Base-by-base conservation (phyloP, 2,797 vertebrate genomes). In the Chloroceryle amazona region DNA sequence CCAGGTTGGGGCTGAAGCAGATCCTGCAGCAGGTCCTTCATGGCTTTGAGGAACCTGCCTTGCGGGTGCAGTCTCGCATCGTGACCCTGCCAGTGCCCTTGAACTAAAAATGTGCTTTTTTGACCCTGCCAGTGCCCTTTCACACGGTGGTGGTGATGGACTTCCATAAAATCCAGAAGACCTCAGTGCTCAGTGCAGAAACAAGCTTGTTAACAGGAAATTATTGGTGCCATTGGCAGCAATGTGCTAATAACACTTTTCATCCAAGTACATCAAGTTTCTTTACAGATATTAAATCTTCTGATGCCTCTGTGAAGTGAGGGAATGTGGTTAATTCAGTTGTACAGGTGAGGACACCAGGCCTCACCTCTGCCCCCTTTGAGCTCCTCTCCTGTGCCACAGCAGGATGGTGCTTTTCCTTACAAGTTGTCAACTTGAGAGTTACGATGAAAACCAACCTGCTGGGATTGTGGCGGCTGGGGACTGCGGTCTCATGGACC, bases 251-350 rank as follows among this genome's bases (percentile, higher is more conserved):
- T n/a, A 35, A 6, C 37, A 13, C 2, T 60, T 79, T 54, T 46
- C 14, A 6, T 11, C 41, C 0, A 1, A 68, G 37, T 19, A 28
- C 47, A 16, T 33, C 0, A 0, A 12, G 72, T 54, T 33, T 61
- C 31, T 89, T 58, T 62, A 37, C 33, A 54, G 33, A 2, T 65
- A 7, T 1, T 8, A 52, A 49, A 13, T 31, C 35, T 55, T 52
- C 42, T 23, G 54, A 13, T n/a, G 35, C 4, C 21, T 65, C 66
- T 39, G 35, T 55, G 82, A 44, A 31, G 4, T 51, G 47, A 54
- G 51, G 51, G 13, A 23, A 4, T 9, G 17, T 9, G 22, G 4
- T 66, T 61, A 11, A 20, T 33, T 39, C 3, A 0, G 5, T 37
- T 35, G 66, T 28, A 14, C 22, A 31, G 71, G 39, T 82, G 49